Base-by-base conservation (phyloP, 1,140 invertebrate genomes). In the Parapsyche elsis region DNA sequence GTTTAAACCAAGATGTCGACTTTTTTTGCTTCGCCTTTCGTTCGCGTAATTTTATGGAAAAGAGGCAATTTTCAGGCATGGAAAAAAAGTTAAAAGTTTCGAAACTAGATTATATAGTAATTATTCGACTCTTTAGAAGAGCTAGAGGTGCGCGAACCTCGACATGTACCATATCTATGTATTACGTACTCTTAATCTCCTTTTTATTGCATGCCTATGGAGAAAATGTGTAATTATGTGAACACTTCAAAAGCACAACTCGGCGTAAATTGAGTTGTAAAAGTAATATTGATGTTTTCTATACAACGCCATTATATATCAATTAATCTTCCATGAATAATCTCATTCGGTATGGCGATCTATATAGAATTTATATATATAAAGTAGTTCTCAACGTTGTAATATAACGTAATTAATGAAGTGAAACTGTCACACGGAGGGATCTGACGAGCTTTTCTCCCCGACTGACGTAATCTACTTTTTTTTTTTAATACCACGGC, bases 331-430 rank as follows among this genome's bases (percentile, higher is more conserved):
- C 30, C 1, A 7, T 7, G 30, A 38, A 38, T 38, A 38, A 38
- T 38, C 30, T 38, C 30, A 38, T 38, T 38, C 2, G 7, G 30
- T 38, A 38, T 38, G 30, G 30, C 30, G 2, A 38, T 7, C 30
- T 38, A 38, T 38, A 7, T 38, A 38, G n/a, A n/a, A n/a, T 38
- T 4, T 7, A 38, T 38, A 38, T 4, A 38, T 4, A 7, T 38
- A 38, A 4, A 38, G 7, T 38, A 38, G 30, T 38, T 38, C 30
- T 38, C 30, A 7, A 1, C 30, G 49, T 53, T 12, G 10, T 67
- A 67, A 67, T 67, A 67, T 67, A 67, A 67, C 24, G 64, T 67
- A 67, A 67, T 67, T 67, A 67, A 67, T 67, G 64, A 67, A 67
- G 64, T 67, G 64, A 67, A 67, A 67, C 64, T 67, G 64, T 67